Base-by-base conservation (phyloP, 2,113 vertebrate species). In the Salvelinus alpinus region DNA sequence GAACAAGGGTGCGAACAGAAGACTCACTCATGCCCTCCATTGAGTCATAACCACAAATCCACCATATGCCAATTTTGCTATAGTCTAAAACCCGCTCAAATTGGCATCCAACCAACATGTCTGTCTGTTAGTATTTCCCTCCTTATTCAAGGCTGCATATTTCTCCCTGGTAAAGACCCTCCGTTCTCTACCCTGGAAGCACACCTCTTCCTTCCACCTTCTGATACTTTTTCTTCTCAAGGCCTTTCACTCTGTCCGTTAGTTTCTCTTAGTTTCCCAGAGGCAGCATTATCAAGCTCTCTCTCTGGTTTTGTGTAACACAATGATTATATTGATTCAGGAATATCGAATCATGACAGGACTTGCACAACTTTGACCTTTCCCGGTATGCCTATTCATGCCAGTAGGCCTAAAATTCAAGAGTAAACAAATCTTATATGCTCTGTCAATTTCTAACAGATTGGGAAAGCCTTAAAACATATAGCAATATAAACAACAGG, bases 1-100 rank as follows among this genome's bases (percentile, higher is more conserved):
- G 38, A 80, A 62, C 68, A 65, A 74, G 72, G n/a, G 31, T 48
- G 71, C 34, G 51, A 65, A 74, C 31, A 65, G 22, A 73, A 31
- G 24, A 71, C 57, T 73, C 77, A 18, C 70, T 68, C 44, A 27
- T 38, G 66, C 59, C 31, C 48, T 70, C 31, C 64, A 64, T 67
- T 60, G 31, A 38, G 44, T 27, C 67, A 16, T 16, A 47, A 29
- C 68, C 66, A 25, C 64, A 54, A 62, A 7, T 57, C 31, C 76
- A 29, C 71, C 62, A 80, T 68, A 68, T 22, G 64, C 51, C 34
- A 16, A 64, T 44, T 59, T 59, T 47, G 24, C 51, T 73, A 47
- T 5, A 22, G n/a, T 44, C 68, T 65, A 68, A 75, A 44, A 44
- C 38, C 70, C 59, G 64, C 34, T 70, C 70, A 34, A 73, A 70